Base-by-base conservation (phyloP, 2,888 invertebrate genomes). In the Zaprionus bogoriensis region DNA sequence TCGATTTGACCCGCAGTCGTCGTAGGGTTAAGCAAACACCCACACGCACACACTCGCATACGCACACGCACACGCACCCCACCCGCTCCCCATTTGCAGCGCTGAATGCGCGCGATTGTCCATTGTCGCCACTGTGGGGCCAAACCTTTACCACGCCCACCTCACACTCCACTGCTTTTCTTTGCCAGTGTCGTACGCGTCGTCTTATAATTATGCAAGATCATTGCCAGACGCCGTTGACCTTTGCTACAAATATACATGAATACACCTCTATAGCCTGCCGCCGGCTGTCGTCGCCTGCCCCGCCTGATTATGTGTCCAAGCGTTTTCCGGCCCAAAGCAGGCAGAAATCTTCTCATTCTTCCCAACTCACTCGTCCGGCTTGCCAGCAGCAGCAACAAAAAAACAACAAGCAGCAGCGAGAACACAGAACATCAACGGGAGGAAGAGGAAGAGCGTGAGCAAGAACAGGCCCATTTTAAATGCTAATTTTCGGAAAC, bases 151-250 rank as follows among this genome's bases (percentile, higher is more conserved):
- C 14, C 7, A 4, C 2, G 4, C 2, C 10, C 27, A 3, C 32
- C 51, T 46, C 28, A 10, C 9, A 22, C 10, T 22, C 2, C 28
- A 32, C 10, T 20, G 36, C 48, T 36, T 52, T 72, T 73, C 67
- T 78, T 54, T 75, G 69, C 71, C 74, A 72, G 65, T 72, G 74
- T 74, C 73, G 51, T 39, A 73, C 74, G 58, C 69, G 58, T 60
- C 59, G 53, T 64, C 67, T 65, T 58, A 74, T 71, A 82, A 85
- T 86, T 86, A 86, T 88, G 86, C 87, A 87, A 88, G 86, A 86
- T 85, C 86, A 86, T 82, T 87, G 82, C 78, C 85, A 74, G 74
- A 74, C 80, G 77, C 55, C 76, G 76, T 77, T 77, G 79, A 76
- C 77, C 77, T 74, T 74, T 70, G 20, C 14, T 36, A 36, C 36